Evolutionary conservation across 2,113 vertebrate species (phyloP).

Genomic region (Sylvicapra grimmia): DNA sequence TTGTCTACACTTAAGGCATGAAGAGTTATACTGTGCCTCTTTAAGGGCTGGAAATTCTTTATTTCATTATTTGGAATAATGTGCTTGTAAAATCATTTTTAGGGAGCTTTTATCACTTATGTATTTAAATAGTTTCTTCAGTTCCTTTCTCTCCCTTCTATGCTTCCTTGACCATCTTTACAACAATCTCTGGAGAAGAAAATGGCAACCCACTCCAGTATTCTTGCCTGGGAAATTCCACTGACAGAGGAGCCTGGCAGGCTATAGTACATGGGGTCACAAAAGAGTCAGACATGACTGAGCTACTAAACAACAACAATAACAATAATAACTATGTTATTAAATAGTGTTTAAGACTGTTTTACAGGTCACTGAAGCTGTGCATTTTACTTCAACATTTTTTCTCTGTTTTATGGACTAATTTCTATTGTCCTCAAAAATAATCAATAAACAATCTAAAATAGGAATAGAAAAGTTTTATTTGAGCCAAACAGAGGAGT

Average conservation of each 20-base stretch:
- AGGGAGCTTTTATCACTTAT: not conserved
- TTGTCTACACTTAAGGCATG: not conserved
- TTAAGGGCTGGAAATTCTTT: not conserved
- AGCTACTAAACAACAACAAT: not conserved
- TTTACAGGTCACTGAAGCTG: not conserved
- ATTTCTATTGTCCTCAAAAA: not conserved
- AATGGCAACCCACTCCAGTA: not conserved
- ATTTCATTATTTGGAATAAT: not conserved
- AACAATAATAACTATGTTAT: not conserved
- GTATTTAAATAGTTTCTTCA: not conserved
- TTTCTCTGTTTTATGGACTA: not conserved
- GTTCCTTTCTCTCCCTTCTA: not conserved
- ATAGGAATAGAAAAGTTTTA: too few species aligned
- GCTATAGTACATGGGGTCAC: not conserved
- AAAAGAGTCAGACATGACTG: not conserved
- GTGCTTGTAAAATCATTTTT: not conserved
- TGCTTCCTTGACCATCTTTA: not conserved
- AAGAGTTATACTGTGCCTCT: not conserved
- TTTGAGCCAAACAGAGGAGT: too few species aligned
- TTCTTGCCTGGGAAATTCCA: not conserved
- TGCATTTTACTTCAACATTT: not conserved
- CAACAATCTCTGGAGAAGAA: not conserved
- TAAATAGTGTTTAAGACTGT: not conserved
- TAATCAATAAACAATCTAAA: not conserved
- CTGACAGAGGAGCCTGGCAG: not conserved